Evolutionary conservation across 1,140 invertebrate species (phyloP), one percentile per base, ranked within the genome.

Genomic region (Telenomus remus): DNA sequence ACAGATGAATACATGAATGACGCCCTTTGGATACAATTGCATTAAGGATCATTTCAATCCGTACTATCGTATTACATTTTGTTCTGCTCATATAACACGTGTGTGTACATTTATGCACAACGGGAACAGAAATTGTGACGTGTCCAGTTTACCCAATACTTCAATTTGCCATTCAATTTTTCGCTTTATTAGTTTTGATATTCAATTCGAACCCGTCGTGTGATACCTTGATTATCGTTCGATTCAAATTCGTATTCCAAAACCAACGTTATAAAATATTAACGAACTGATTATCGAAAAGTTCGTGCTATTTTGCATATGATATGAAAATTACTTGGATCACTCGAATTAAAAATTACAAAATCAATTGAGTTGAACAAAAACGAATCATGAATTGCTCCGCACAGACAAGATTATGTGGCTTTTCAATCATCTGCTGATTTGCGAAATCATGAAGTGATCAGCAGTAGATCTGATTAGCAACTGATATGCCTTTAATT

Each of bases 11-110:
- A 46, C 39, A 27, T 57, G 57, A 63, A 68, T 74, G 33, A 16
- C 69, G 53, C 72, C 64, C 59, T 75, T 64, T 44, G 27, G 16
- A 14, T 47, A 64, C 53, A 75, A 75, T 69, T 64, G 64, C 63
- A 75, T 75, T 75, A 75, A 69, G 59, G 48, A 75, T 69, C 64
- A 75, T 75, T 75, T 75, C 59, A 75, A 69, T 75, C 64, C 64
- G 69, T 64, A 53, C 59, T 59, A 69, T 75, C 57, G 44, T 46
- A 75, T 75, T 69, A 68, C 72, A 46, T 51, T 63, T 56, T 51
- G 33, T 68, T 75, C 68, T 69, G 39, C 10, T 6, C 33, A 59
- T 59, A 48, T 35, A 35, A 46, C 27, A 44, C 35, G 14, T 33
- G 27, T 44, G 33, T 44, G 7, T 44, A 39, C n/a, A 42, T 43